Evolutionary conservation across 1,140 invertebrate genomes (phyloP), one percentile per base, ranked within the genome.

Genomic region (Argopecten irradians): DNA sequence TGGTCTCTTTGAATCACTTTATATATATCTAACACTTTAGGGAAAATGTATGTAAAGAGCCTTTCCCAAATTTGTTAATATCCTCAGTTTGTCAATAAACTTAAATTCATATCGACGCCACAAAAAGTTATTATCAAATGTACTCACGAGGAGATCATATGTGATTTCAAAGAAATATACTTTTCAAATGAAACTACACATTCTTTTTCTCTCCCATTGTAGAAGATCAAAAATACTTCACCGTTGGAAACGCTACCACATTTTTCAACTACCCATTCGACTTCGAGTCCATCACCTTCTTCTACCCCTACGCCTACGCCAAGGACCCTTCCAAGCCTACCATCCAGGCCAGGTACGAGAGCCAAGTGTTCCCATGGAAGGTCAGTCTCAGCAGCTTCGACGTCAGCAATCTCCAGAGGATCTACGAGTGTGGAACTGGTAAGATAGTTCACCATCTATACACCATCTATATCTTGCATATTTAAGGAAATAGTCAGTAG

Each of bases 211-310:
- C 71, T 43, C 33, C 34, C 34, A 33, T 88, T 90, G 22, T 71
- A 90, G 89, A 88, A 71, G 86, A 88, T 83, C 87, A 87, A 82
- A 36, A 85, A 85, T 90, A 87, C 82, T 90, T 90, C 86, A 46
- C 85, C 11, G 82, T 87, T 34, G 86, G 85, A 9, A 90, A 90
- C 39, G 85, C 86, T n/a, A 88, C 89, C 13, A 90, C 89, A 43
- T 88, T 88, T 39, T 88, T 88, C 46, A 90, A 90, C 55, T 88
- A 88, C 33, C 89, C 89, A 90, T 90, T 90, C 46, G 89, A 90
- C 86, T 88, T 84, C 82, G 85, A 88, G n/a, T 90, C 89, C 9
- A 86, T 90, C 32, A 90, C 89, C 13, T 90, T 90, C 87, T 90
- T 90, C 46, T 88, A 85, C 85, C 89, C 89, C 55, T 90, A 85